A percentile compares a stretch with the other conserved stretches of the same genome.
phyloP scores from a whole-genome alignment of 35 echinoderm and acorn worm genomes.

The Anneissia japonica region DNA sequence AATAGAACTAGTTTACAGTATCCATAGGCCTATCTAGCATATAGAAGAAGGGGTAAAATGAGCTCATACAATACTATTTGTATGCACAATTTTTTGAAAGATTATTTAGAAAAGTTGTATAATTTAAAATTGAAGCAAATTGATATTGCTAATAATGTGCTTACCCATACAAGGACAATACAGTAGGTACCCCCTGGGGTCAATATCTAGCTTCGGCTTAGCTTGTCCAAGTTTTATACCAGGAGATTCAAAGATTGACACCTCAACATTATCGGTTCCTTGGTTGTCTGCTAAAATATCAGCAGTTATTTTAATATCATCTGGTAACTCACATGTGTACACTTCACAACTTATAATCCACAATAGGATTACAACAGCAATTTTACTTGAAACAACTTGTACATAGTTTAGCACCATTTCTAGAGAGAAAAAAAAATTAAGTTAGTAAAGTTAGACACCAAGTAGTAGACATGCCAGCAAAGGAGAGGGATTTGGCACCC shows the following conservation, averaged over 20 bases:
- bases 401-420: background rate
- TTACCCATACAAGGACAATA: slow-evolving; percentile 98
- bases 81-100: no score
- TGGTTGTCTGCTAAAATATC: background rate
- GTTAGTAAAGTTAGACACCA: no score
- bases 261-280: background rate
- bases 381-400: background rate
- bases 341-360: background rate
- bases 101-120: no score
- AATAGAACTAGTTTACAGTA: no score
- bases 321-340: background rate
- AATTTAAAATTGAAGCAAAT: no score
- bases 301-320: background rate
- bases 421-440: background rate
- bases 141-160: no score
- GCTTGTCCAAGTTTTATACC: slow-evolving; percentile 9
- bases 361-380: background rate
- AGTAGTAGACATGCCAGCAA: no score
- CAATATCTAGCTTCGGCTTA: slow-evolving; percentile 34
- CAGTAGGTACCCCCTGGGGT: slow-evolving; percentile 60
- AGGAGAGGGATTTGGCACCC: no score
- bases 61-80: no score
- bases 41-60: no score
- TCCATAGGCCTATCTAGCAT: no score
- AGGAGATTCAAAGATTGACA: background rate